Conservation (phyloP, 2,113 vertebrate genomes). For the Xenus cinereus region DNA sequence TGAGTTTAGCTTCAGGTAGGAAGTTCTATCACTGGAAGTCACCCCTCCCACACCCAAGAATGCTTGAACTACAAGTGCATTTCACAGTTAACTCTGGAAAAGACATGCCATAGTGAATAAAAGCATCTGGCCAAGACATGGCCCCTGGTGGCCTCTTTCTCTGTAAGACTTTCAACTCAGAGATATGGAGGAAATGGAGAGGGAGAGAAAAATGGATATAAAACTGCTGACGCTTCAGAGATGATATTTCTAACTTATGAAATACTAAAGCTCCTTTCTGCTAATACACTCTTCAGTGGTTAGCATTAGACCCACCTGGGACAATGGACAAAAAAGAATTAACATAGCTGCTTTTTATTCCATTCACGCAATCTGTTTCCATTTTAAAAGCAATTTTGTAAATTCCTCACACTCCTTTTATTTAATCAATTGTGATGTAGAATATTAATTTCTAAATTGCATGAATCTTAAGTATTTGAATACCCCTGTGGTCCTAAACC, state of each 20-base stretch:
- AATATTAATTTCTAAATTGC: conserved; percentile 66
- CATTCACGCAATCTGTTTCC: conserved; percentile 36
- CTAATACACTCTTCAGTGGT: conserved; percentile 44
- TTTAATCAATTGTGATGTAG: conserved; percentile 64
- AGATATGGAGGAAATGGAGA: conserved; percentile 33
- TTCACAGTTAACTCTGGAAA: conserved; percentile 32
- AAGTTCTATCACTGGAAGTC: neutral
- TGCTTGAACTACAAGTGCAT: neutral
- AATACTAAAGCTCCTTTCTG: conserved; percentile 35
- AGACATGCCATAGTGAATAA: conserved; percentile 35
- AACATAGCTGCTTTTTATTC: conserved; percentile 48
- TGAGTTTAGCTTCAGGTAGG: neutral
- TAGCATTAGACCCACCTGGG: conserved; percentile 40
- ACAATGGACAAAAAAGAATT: conserved; percentile 53
- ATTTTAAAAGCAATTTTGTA: conserved; percentile 59
- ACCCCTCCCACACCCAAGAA: neutral
- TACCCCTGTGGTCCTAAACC: conserved; percentile 47
- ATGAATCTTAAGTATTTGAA: conserved; percentile 52
- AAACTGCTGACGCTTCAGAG: conserved; percentile 59
- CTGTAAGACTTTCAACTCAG: neutral
- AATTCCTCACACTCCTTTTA: conserved; percentile 47
- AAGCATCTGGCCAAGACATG: conserved; percentile 44
- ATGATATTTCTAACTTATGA: conserved; percentile 52
- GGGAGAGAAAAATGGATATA: conserved; percentile 49
- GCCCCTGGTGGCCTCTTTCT: conserved; percentile 46